A percentile compares a stretch with the other conserved stretches of the same genome.
Evolutionary conservation across 2,888 invertebrate genomes (phyloP).

Genomic region (Pristionchus entomophagus): DNA sequence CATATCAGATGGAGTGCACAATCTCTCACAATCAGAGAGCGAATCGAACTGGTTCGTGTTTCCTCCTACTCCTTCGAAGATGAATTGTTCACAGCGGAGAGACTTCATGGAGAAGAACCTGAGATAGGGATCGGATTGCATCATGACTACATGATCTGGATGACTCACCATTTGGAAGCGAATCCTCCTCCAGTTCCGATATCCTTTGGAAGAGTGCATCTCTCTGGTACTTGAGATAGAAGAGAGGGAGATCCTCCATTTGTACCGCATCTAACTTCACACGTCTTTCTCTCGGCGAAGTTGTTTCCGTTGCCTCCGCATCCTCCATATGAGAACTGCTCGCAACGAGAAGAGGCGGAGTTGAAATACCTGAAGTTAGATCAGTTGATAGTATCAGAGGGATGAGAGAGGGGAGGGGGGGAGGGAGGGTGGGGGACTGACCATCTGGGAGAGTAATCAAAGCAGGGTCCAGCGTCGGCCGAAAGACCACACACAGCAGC

Average conservation of each 20-base stretch:
- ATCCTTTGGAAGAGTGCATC: slow-evolving; percentile 68
- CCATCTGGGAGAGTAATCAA: slow-evolving; percentile 68
- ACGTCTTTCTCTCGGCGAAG: slow-evolving; percentile 62
- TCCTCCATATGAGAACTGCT: slow-evolving; percentile 73
- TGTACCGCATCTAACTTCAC: slow-evolving; percentile 60
- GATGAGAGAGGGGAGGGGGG: not conserved
- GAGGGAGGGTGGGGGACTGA: not conserved
- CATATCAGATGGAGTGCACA: slow-evolving; percentile 59
- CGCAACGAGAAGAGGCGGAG: slow-evolving; percentile 67
- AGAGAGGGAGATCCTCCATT: slow-evolving; percentile 54
- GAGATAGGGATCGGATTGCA: too few species aligned
- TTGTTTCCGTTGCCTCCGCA: slow-evolving; percentile 75
- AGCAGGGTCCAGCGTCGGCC: slow-evolving; percentile 72
- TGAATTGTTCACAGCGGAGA: slow-evolving; percentile 74
- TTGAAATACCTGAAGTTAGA: slow-evolving; percentile 68
- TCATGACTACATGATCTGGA: not conserved
- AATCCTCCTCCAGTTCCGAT: slow-evolving; percentile 72
- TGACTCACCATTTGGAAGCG: slow-evolving; percentile 65
- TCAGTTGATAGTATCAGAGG: too few species aligned
- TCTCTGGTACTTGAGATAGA: slow-evolving; percentile 65
- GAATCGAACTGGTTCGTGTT: slow-evolving; percentile 73
- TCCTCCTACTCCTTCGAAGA: slow-evolving; percentile 73
- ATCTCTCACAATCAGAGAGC: slow-evolving; percentile 67
- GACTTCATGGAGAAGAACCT: slow-evolving; percentile 73
- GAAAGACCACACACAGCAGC: slow-evolving; percentile 65